These are phyloP conservation scores for Zygaena filipendulae DNA, from an alignment of 2,888 invertebrate genomes.

Conservation along the genomic window DNA sequence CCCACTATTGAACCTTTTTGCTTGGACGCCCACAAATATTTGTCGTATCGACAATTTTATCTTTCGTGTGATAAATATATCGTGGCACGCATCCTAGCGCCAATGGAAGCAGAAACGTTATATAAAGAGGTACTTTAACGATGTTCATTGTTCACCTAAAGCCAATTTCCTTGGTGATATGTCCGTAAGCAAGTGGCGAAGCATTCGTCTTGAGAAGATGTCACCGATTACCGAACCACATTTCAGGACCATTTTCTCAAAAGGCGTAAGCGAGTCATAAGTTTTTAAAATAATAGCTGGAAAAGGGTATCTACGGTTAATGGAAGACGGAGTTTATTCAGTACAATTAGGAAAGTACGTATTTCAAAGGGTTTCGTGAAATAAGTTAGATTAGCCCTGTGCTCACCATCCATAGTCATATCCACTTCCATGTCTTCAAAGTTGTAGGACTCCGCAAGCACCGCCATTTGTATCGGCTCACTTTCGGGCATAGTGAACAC, in stretches of 20 bases:
- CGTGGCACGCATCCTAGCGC: too few species aligned
- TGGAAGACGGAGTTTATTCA: too few species aligned
- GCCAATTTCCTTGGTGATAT: slow-evolving; percentile 57
- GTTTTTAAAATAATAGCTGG: slow-evolving; percentile 71
- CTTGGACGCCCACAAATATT: too few species aligned
- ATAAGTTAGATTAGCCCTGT: too few species aligned
- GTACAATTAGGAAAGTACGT: too few species aligned
- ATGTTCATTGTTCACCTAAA: slow-evolving; percentile 58
- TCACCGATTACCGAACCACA: slow-evolving; percentile 73
- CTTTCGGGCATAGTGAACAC: slow-evolving; percentile 8
- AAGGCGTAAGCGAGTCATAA: slow-evolving; percentile 72
- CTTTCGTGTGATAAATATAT: too few species aligned
- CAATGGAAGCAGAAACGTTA: too few species aligned
- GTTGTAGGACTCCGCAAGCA: slow-evolving; percentile 49
- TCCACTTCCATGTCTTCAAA: slow-evolving; percentile 64
- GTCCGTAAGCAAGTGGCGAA: slow-evolving; percentile 62
- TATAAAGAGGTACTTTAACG: too few species aligned
- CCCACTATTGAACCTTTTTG: too few species aligned
- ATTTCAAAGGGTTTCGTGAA: background rate
- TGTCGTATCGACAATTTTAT: too few species aligned
- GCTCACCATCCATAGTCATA: slow-evolving; percentile 64
- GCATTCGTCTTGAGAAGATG: slow-evolving; percentile 70
- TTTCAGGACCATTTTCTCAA: slow-evolving; percentile 73
- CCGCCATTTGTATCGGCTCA: slow-evolving; percentile 46
- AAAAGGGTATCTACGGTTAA: slow-evolving; percentile 19